Base-by-base conservation (phyloP, 2,113 vertebrate species). In the Thryonomys swinderianus region DNA sequence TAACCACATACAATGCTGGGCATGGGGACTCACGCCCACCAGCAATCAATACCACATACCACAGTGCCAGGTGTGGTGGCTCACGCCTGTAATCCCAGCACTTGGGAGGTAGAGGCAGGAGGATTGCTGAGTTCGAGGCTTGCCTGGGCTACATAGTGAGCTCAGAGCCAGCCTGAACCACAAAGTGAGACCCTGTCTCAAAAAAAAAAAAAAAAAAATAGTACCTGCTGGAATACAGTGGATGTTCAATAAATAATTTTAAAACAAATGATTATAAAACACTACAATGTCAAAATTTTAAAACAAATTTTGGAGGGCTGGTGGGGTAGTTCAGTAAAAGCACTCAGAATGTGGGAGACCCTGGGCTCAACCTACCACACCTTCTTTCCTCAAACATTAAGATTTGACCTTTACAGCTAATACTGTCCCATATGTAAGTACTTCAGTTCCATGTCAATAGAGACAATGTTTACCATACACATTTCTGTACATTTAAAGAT, bases 401-500 rank as follows among this genome's bases (percentile, higher is more conserved):
- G 48, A 51, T 51, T 51, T 85, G 45, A 91, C 6, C 55, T 74
- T 95, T 86, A 76, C 3, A 71, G n/a, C 66, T 21, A 85, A 55
- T 73, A 66, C 73, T 81, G 82, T 91, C 88, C 69, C 62, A n/a
- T n/a, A 40, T 5, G 57, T 40, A 79, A 62, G 45, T 42, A 82
- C 1, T 92, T 10, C 1, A 95, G 74, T 0, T 88, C 16, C 20
- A 37, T 10, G 57, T 59, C 27, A 30, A 78, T 62, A 61, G 45
- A 88, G 18, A 85, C 32, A 42, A 71, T 9, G n/a, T 84, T 80
- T 76, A 87, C 8, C 79, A 20, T 81, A 64, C 87, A 74, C 85
- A 85, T 25, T 86, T 88, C 17, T 48, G 27, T 30, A 88, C 14
- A 42, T 64, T 66, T 73, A 82, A 96, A 89, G 73, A 85, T 42